Evolutionary conservation across 2,113 vertebrate species (phyloP), one percentile per base, ranked within the genome.

Genomic region (Dasyprocta punctata): DNA sequence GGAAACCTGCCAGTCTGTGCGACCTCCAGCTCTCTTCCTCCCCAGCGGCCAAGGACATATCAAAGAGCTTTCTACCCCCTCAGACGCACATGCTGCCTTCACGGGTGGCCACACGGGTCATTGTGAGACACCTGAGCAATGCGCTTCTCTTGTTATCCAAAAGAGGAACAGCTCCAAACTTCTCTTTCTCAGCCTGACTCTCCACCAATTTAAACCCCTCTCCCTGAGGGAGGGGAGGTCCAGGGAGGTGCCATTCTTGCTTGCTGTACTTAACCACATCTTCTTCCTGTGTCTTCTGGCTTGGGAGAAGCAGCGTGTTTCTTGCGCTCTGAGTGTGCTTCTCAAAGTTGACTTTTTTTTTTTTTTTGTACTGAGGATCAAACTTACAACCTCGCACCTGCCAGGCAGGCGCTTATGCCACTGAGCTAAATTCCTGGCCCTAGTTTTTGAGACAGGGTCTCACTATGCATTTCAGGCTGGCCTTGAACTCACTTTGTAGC

Each of bases 291-390:
- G 0, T 14, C 38, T 26, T 20, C 36, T 33, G 47, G 30, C 17
- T 24, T 54, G 3, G 24, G 26, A 54, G 47, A 58, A 41, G 44
- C 36, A 33, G 33, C 47, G 6, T 11, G 16, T 33, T 16, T 10
- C 47, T 41, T 41, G 47, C 60, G 17, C 8, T 30, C 0, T 24
- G 2, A 13, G 24, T 1, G 14, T 30, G 33, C 0, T 13, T 90
- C 24, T 90, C 26, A 20, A 4, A 30, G 36, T 17, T 10, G 36
- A 52, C 58, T 20, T 5, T 13, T 3, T n/a, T n/a, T n/a, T n/a
- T n/a, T n/a, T n/a, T n/a, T n/a, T n/a, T n/a, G n/a, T n/a, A n/a
- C n/a, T n/a, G n/a, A n/a, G n/a, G n/a, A n/a, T n/a, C n/a, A n/a
- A n/a, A n/a, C n/a, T n/a, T n/a, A n/a, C n/a, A n/a, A n/a, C n/a